Conservation (phyloP, 2,797 vertebrate species). For the Arnoldichthys spilopterus region DNA sequence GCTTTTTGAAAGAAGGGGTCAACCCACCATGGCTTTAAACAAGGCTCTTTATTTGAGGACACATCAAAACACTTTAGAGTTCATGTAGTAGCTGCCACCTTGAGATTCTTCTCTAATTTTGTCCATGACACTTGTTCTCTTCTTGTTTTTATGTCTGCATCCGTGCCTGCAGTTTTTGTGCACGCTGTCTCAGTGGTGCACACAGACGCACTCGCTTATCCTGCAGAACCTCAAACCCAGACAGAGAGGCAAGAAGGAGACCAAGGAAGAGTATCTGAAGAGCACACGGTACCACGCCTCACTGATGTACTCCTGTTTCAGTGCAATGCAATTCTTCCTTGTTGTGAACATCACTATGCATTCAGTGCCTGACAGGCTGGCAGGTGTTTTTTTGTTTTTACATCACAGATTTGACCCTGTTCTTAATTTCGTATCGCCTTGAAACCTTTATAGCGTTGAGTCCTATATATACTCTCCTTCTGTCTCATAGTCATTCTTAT, state of each 20-base stretch:
- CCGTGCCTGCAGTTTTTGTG: slow-evolving; percentile 84
- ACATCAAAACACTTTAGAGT: too few species aligned
- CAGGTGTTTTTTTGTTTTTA: too few species aligned
- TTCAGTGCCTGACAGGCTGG: not conserved
- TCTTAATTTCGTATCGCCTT: not conserved
- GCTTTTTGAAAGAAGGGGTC: not conserved
- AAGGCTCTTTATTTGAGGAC: too few species aligned
- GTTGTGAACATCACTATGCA: not conserved
- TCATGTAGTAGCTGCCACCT: too few species aligned
- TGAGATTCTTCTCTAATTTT: not conserved
- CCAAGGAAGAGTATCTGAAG: slow-evolving; percentile 96
- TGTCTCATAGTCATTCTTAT: not conserved
- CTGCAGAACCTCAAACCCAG: slow-evolving; percentile 98
- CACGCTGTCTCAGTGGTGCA: slow-evolving; percentile 97
- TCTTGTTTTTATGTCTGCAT: not conserved
- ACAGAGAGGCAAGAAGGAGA: slow-evolving; percentile 96
- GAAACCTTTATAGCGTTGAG: not conserved
- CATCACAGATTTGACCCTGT: not conserved
- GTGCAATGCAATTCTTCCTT: not conserved
- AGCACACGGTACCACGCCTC: slow-evolving; percentile 81
- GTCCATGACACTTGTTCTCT: not conserved
- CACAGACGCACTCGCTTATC: slow-evolving; percentile 96
- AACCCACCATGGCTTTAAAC: not conserved
- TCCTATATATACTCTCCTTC: not conserved
- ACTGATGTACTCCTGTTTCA: not conserved